A percentile compares a stretch with the other conserved stretches of the same genome.
phyloP scores from a whole-genome alignment of 1,140 invertebrate genomes.

The Pinna nobilis region DNA sequence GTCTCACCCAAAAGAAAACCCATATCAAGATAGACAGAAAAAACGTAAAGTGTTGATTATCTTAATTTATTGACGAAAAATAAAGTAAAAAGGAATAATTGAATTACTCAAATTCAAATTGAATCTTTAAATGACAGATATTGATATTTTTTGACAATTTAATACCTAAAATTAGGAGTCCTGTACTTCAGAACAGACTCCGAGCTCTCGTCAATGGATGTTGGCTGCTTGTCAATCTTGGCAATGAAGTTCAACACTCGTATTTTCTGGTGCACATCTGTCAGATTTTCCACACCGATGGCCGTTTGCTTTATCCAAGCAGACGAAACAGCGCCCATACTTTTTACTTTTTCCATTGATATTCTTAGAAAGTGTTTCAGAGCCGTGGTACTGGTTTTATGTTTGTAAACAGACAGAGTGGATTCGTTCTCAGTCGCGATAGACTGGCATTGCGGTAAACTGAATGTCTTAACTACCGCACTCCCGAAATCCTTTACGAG shows the following conservation, averaged over 20 bases:
- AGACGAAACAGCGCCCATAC: constrained; percentile 27
- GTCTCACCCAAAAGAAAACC: too few relatives aligned
- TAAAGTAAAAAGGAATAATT: too few relatives aligned
- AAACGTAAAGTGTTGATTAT: too few relatives aligned
- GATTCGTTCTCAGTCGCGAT: too few relatives aligned
- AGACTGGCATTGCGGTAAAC: background rate
- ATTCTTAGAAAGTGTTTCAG: background rate
- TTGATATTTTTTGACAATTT: background rate
- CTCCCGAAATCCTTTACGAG: constrained; percentile 16
- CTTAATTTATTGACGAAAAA: too few relatives aligned
- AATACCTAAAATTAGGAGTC: constrained; percentile 70
- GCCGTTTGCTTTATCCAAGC: constrained; percentile 43
- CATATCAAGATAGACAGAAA: too few relatives aligned
- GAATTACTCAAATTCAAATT: too few relatives aligned
- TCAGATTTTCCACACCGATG: constrained; percentile 42
- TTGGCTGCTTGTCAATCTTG: constrained; percentile 68
- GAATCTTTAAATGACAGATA: background rate
- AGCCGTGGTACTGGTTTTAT: background rate
- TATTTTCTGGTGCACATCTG: constrained; percentile 55
- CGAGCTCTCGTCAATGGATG: constrained; percentile 68
- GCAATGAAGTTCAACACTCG: constrained; percentile 63
- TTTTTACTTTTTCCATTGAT: constrained; percentile 17
- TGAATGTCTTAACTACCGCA: background rate
- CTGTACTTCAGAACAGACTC: constrained; percentile 69
- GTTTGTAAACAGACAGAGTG: background rate